phyloP scores from a whole-genome alignment of 2,888 invertebrate species.

The Tuta absoluta region DNA sequence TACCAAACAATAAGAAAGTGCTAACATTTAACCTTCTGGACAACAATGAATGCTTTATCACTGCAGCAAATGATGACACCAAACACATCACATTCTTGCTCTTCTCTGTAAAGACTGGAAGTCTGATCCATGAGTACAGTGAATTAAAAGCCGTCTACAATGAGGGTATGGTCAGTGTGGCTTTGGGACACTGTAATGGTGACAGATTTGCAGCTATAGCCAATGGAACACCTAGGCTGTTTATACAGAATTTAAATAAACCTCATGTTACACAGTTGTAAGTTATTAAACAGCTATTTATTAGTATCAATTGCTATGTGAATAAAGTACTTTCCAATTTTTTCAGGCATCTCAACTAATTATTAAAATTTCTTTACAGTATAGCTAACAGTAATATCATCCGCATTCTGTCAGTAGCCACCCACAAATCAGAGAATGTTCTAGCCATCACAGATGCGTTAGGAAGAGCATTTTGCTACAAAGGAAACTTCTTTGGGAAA shows the following conservation, averaged over 20 bases:
- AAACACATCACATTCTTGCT: slow-evolving; percentile 46
- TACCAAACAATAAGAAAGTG: slow-evolving; percentile 49
- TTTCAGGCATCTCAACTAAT: neutral
- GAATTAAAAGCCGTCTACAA: slow-evolving; percentile 34
- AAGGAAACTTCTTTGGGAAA: slow-evolving; percentile 62
- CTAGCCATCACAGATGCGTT: slow-evolving; percentile 68
- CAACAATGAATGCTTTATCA: slow-evolving; percentile 63
- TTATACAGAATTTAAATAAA: slow-evolving; percentile 62
- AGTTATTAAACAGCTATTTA: slow-evolving; percentile 36
- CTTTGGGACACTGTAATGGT: slow-evolving; percentile 65
- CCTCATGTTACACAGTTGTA: slow-evolving; percentile 57
- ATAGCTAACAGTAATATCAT: slow-evolving; percentile 56
- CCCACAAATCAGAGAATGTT: slow-evolving; percentile 58
- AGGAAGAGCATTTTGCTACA: slow-evolving; percentile 60
- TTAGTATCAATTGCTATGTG: neutral
- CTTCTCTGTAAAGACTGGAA: slow-evolving; percentile 59
- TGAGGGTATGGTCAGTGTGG: slow-evolving; percentile 52
- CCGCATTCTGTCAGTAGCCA: slow-evolving; percentile 62
- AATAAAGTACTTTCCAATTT: neutral
- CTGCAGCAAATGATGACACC: slow-evolving; percentile 37
- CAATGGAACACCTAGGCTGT: slow-evolving; percentile 63
- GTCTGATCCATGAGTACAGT: slow-evolving; percentile 48
- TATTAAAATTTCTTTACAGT: slow-evolving; percentile 46
- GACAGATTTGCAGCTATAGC: slow-evolving; percentile 67
- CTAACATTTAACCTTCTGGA: slow-evolving; percentile 67